Evolutionary conservation across 1,140 invertebrate species (phyloP), one percentile per base, ranked within the genome.

Genomic region (Drosophila arizonae): DNA sequence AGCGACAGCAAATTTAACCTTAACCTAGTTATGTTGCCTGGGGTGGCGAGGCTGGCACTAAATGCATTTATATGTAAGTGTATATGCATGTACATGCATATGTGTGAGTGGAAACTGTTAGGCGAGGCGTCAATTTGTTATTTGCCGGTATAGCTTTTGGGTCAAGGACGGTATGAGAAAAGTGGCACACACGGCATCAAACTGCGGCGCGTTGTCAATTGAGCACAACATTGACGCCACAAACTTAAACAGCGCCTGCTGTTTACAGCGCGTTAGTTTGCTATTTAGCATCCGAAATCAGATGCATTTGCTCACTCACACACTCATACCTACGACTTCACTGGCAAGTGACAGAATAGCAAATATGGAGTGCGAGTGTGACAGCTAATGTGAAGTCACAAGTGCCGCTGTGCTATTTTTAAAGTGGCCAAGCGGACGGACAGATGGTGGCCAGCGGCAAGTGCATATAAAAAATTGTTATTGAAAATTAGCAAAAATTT

Each of bases 151-250:
- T 41, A 61, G 21, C 55, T 72, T 67, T 72, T 73, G 45, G 71
- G 71, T 68, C 71, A 73, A 69, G 71, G 71, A 69, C 71, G 71
- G 24, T 65, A 69, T 69, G 65, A 52, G 52, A 73, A 73, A 73
- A 69, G 65, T 73, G 41, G 71, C 65, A 69, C 71, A 73, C 26
- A 68, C 65, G 45, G 48, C 64, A 72, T 39, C 48, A 58, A 58
- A 69, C 66, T 72, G 63, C 54, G 55, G 55, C 69, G 55, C 63
- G 69, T 41, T 62, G 65, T 73, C 45, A 73, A 69, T 69, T 69
- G 71, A 57, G 65, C 52, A 51, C 71, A 62, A 43, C 65, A 57
- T 67, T 41, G 51, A 50, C 56, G 63, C 30, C 54, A 41, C 57
- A 51, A 26, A 51, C 33, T 48, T 46, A 33, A 54, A 28, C 66